A percentile compares a stretch with the other conserved stretches of the same genome.
Evolutionary conservation across 2,797 vertebrate species (phyloP).

Genomic region (Enteromius trimaculatus): DNA sequence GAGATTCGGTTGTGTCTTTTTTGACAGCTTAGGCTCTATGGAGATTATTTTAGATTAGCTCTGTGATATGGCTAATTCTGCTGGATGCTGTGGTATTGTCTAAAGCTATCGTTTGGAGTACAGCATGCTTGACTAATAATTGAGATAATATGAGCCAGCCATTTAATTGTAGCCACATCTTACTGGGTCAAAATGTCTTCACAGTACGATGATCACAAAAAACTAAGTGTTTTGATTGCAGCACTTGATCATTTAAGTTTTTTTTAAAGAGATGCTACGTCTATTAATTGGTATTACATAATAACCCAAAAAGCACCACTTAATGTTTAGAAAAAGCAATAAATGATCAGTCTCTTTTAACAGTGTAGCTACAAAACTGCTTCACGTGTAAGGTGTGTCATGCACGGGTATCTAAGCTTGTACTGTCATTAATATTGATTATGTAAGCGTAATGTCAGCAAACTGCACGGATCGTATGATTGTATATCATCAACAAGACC

Average conservation of each 20-base stretch:
- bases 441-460: background rate
- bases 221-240: slow-evolving; percentile 6
- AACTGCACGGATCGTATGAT: background rate
- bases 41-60: background rate
- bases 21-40: slow-evolving; percentile 5
- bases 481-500: background rate
- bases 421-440: background rate
- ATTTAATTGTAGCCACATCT: slow-evolving; percentile 62
- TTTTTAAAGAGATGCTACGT: background rate
- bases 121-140: slow-evolving; percentile 76
- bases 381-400: background rate
- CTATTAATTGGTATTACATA: background rate
- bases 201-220: background rate
- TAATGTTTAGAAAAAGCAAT: background rate
- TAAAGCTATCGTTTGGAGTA: slow-evolving; percentile 64
- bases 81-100: slow-evolving; percentile 45
- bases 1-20: background rate
- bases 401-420: slow-evolving; percentile 5
- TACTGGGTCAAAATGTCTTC: slow-evolving; percentile 55
- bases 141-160: slow-evolving; percentile 72
- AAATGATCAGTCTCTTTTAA: background rate
- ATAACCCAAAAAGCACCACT: background rate
- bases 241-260: background rate
- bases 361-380: background rate
- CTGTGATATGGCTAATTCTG: slow-evolving; percentile 12